Evolutionary conservation across 2,797 vertebrate species (phyloP).

Genomic region (Propithecus perrieri): DNA sequence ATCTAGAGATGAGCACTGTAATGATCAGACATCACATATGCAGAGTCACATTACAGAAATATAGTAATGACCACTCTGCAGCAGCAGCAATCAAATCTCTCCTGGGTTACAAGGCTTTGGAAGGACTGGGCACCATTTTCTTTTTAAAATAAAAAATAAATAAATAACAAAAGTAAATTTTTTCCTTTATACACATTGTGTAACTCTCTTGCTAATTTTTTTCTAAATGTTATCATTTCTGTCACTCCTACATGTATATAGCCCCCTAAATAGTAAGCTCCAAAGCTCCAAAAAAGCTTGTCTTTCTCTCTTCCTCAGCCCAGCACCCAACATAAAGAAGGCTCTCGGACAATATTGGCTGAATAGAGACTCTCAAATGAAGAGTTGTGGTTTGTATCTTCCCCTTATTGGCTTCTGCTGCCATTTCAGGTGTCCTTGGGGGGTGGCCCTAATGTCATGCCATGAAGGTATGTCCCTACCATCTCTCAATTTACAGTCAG

Average conservation of each 20-base stretch:
- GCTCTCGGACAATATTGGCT: not conserved
- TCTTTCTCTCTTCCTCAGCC: not conserved
- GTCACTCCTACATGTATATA: not conserved
- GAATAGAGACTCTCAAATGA: not conserved
- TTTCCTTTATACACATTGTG: not conserved
- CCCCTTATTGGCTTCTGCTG: not conserved
- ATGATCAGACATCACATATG: rapidly evolving
- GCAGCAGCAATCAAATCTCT: not conserved
- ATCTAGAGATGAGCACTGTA: not conserved
- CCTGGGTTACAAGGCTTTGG: not conserved
- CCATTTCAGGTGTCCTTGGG: not conserved
- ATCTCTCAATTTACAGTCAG: not conserved
- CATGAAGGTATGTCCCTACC: not conserved
- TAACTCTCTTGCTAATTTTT: not conserved
- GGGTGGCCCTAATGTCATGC: not conserved
- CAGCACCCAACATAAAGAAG: not conserved
- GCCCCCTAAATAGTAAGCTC: not conserved
- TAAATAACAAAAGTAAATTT: not conserved
- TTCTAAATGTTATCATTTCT: not conserved
- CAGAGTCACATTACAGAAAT: not conserved
- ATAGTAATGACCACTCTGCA: not conserved
- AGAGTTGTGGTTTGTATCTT: not conserved
- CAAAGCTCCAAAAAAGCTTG: not conserved
- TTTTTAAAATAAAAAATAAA: not conserved
- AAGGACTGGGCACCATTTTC: not conserved